phyloP scores from a whole-genome alignment of 2,113 vertebrate species.

The Sarotherodon lohbergeri region DNA sequence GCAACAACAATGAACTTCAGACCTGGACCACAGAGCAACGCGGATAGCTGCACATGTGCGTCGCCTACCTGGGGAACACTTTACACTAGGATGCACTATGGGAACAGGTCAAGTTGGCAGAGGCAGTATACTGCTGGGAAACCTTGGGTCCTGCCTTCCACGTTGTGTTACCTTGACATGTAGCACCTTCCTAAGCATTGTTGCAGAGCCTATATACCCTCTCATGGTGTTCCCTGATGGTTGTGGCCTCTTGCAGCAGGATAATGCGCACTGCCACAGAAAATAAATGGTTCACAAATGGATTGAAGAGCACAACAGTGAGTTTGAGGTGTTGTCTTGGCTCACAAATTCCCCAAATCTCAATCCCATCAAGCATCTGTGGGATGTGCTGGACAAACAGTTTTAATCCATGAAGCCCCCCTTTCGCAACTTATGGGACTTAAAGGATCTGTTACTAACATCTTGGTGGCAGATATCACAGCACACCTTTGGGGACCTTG shows the following conservation, averaged over 20 bases:
- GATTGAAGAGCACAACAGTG: neutral
- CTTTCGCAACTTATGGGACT: fast-evolving
- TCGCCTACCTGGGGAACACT: neutral
- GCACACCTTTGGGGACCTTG: neutral
- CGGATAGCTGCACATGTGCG: fast-evolving
- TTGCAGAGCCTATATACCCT: neutral
- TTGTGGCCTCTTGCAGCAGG: neutral
- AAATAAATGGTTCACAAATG: neutral
- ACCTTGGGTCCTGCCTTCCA: neutral
- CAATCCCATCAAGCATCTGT: neutral
- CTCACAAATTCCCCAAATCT: neutral
- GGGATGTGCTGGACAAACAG: neutral
- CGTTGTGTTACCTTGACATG: neutral
- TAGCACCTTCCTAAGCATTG: neutral
- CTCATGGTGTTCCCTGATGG: neutral
- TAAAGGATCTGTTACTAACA: neutral
- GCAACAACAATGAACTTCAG: neutral
- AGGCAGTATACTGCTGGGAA: neutral
- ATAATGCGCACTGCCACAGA: neutral
- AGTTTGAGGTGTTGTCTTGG: neutral
- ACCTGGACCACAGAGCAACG: fast-evolving
- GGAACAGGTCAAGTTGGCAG: neutral
- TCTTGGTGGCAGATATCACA: neutral
- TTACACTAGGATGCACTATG: fast-evolving
- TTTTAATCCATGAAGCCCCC: neutral